phyloP scores from a whole-genome alignment of 1,140 invertebrate species.

The Pteromalus puparum region DNA sequence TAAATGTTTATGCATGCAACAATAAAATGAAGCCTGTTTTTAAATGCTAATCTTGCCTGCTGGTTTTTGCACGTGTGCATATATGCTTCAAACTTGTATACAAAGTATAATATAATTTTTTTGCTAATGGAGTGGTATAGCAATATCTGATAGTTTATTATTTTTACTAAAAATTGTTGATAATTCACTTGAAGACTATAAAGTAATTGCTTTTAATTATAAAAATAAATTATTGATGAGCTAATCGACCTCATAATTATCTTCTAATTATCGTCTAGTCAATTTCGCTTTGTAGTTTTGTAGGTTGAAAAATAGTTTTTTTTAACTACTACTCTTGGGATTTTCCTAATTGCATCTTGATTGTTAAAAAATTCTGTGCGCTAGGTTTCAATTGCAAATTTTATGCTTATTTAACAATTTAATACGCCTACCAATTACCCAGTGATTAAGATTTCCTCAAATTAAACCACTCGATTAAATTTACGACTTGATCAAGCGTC shows the following conservation, averaged over 20 bases:
- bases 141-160: neutral
- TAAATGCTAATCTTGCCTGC: neutral
- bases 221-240: too few relatives aligned
- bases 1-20: constrained; percentile 32
- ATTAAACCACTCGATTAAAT: neutral
- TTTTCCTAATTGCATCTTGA: neutral
- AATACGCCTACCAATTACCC: neutral
- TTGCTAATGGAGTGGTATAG: neutral
- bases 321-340: neutral
- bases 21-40: constrained; percentile 16
- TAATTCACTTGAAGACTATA: too few relatives aligned
- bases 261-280: too few relatives aligned
- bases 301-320: neutral
- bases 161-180: too few relatives aligned
- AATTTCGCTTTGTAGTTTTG: neutral
- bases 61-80: neutral
- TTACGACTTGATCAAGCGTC: neutral
- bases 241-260: too few relatives aligned
- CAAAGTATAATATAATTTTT: neutral
- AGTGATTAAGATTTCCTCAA: neutral
- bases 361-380: neutral
- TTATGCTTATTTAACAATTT: neutral
- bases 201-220: too few relatives aligned
- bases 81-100: neutral
- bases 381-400: neutral